Evolutionary conservation across 2,888 invertebrate species (phyloP).

Genomic region (Caenorhabditis angaria): DNA sequence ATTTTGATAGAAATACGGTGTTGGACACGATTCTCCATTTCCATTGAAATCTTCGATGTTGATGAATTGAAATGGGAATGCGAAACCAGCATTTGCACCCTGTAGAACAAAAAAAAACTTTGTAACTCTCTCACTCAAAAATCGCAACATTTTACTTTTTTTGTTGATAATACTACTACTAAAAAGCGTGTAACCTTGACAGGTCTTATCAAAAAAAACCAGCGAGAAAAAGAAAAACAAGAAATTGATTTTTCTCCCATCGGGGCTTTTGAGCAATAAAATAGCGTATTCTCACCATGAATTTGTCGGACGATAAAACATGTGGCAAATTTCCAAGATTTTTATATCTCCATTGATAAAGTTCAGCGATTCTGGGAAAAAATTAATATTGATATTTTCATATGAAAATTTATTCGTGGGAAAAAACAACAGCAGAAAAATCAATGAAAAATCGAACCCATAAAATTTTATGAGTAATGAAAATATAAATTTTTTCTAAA

Average conservation of each 20-base stretch:
- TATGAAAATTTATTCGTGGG: too few relatives aligned
- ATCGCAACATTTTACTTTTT: background rate
- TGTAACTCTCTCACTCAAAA: background rate
- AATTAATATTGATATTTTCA: too few relatives aligned
- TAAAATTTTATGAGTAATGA: too few relatives aligned
- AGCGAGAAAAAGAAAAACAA: background rate
- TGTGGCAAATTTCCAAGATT: constrained; percentile 90
- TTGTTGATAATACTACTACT: too few relatives aligned
- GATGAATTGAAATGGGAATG: constrained; percentile 90
- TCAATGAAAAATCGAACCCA: background rate
- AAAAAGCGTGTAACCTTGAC: background rate
- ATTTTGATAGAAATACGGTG: constrained; percentile 95
- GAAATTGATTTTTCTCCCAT: background rate
- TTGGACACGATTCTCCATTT: constrained; percentile 94
- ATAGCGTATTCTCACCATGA: constrained; percentile 6
- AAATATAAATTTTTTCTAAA: constrained; percentile 5
- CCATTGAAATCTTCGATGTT: constrained; percentile 97
- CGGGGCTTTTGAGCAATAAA: constrained; percentile 69
- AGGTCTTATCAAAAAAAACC: background rate
- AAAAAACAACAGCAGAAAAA: too few relatives aligned
- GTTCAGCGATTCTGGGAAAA: constrained; percentile 73
- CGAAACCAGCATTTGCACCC: constrained; percentile 89
- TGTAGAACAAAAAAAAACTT: constrained; percentile 10
- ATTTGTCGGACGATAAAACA: constrained; percentile 75
- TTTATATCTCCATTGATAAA: constrained; percentile 75